A percentile compares a stretch with the other conserved stretches of the same genome.
phyloP scores from a whole-genome alignment of 1,140 invertebrate genomes.

The Leptestheria dahalacensis region DNA sequence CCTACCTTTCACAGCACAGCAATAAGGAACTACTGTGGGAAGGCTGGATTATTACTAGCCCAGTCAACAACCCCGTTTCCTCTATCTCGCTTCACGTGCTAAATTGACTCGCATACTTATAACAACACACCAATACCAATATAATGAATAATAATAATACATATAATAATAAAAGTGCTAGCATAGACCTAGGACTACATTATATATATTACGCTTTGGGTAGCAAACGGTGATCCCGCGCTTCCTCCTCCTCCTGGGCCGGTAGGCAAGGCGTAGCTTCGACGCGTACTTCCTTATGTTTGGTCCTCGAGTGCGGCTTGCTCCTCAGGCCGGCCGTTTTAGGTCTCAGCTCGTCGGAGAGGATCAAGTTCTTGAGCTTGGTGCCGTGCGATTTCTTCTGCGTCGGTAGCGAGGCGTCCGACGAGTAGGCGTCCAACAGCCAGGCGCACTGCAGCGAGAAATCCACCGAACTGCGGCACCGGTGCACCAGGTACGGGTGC shows the following conservation, averaged over 20 bases:
- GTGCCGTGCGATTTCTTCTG: slow-evolving; percentile 72
- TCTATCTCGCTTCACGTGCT: no score
- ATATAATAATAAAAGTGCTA: no score
- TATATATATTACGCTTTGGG: slow-evolving; percentile 22
- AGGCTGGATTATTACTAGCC: no score
- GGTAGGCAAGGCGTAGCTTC: not conserved
- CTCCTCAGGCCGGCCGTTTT: no score
- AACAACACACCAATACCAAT: no score
- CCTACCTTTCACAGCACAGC: no score
- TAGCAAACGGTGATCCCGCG: not conserved
- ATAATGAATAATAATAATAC: no score
- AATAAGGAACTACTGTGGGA: no score
- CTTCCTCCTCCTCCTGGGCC: not conserved
- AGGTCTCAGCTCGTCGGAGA: slow-evolving; percentile 64
- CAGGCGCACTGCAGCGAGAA: slow-evolving; percentile 91
- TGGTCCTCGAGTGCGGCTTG: not conserved
- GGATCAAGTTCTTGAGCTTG: slow-evolving; percentile 71
- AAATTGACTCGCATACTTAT: no score
- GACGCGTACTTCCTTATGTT: not conserved
- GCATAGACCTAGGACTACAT: no score
- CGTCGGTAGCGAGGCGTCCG: slow-evolving; percentile 46
- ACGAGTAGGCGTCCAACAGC: slow-evolving; percentile 85
- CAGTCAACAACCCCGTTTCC: no score
- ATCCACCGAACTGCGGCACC: slow-evolving; percentile 83
- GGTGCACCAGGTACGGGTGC: slow-evolving; percentile 80